Base-by-base conservation (phyloP, 1,140 invertebrate species). In the Drosophila melanica region DNA sequence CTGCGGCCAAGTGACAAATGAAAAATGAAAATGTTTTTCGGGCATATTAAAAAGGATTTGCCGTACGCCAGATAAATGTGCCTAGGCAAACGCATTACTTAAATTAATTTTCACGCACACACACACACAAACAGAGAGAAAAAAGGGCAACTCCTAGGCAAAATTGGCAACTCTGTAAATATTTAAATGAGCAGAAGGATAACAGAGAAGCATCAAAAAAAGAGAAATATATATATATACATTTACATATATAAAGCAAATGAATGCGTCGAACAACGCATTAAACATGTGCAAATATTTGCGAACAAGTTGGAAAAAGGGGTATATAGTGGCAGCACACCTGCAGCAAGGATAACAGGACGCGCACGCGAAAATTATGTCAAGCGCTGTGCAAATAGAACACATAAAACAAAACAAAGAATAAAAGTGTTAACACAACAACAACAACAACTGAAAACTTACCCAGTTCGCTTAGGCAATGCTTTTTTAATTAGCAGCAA, bases 271-370 rank as follows among this genome's bases (percentile, higher is more conserved):
- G 85, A 89, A 89, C 79, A 42, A 60, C 55, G 85, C 77, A 89
- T 89, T 84, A 89, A 89, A 79, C 84, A 90, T 79, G 77, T 80
- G 80, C 70, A 89, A 89, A 89, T 90, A 89, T 89, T 90, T 89
- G 85, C 53, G 41, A 18, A 47, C 33, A 16, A 27, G 27, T 27
- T 27, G 53, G 3, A 35, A 51, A 67, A 44, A 39, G 33, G 33
- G 51, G 55, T 57, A 51, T 45, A 50, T 53, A 74, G 48, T 55
- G 33, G 0, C 9, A 67, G 64, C 75, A 79, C 68, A 82, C 68
- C 58, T 84, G 67, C 60, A 80, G 18, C 60, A 57, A 58, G 54
- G 53, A 41, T 42, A 54, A 42, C 57, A 42, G 59, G 37, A 30
- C 18, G 54, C 54, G 54, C 54, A 67, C 50, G 16, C 41, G 45